Evolutionary conservation across 2,113 vertebrate species (phyloP).

Genomic region (Piprites chloris): DNA sequence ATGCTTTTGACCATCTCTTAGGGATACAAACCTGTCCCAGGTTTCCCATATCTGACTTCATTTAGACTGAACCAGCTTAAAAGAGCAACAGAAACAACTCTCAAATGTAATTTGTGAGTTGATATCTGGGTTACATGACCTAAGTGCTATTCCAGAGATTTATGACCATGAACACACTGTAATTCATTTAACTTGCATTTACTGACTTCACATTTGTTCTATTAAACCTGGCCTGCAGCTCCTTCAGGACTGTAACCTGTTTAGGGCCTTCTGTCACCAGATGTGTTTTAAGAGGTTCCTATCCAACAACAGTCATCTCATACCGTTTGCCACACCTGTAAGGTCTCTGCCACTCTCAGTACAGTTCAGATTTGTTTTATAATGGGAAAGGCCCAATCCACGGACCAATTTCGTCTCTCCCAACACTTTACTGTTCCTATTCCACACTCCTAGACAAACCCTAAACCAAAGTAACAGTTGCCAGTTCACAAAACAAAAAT

Average conservation of each 20-base stretch:
- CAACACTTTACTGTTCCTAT: rapidly evolving
- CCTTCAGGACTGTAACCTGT: neutral
- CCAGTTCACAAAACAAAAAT: neutral
- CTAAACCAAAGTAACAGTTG: neutral
- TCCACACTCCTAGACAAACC: neutral
- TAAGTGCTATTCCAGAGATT: neutral
- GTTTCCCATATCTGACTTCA: neutral
- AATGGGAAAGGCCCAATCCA: neutral
- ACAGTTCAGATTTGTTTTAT: neutral
- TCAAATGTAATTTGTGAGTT: neutral
- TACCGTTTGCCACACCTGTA: rapidly evolving
- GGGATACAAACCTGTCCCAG: neutral
- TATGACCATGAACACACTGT: neutral
- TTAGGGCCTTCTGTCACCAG: neutral
- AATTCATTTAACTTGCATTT: neutral
- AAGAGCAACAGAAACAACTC: neutral
- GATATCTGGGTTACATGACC: neutral
- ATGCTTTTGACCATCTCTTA: neutral
- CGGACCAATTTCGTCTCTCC: neutral
- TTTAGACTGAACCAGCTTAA: neutral
- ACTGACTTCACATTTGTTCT: neutral
- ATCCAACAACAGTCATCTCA: neutral
- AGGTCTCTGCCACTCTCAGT: neutral
- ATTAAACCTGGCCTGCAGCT: neutral
- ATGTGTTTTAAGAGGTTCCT: neutral